phyloP scores from a whole-genome alignment of 2,888 invertebrate genomes.

The Nasonovia ribisnigri region DNA sequence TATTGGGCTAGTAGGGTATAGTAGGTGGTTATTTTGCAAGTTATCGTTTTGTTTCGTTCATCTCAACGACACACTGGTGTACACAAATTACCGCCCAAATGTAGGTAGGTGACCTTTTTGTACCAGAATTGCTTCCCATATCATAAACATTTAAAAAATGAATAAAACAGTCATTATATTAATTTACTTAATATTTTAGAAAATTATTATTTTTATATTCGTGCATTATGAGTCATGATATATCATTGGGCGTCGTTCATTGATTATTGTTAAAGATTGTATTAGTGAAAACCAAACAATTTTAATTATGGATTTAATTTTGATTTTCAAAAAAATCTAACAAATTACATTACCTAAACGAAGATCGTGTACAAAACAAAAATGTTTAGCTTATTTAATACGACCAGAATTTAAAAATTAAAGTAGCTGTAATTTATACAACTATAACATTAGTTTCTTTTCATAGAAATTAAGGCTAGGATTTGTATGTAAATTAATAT shows the following conservation, averaged over 20 bases:
- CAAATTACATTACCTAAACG: neutral
- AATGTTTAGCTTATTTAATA: neutral
- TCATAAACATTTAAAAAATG: neutral
- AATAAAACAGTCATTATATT: neutral
- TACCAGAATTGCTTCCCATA: neutral
- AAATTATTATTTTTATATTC: neutral
- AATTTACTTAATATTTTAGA: neutral
- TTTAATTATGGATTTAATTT: neutral
- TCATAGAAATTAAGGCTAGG: neutral
- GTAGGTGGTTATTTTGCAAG: neutral
- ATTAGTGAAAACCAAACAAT: neutral
- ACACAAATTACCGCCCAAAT: neutral
- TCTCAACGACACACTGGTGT: neutral
- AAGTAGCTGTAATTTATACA: neutral
- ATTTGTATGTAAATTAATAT: neutral
- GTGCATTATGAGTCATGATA: neutral
- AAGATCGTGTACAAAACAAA: neutral
- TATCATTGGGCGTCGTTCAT: neutral
- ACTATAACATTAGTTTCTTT: neutral
- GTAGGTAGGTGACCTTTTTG: neutral
- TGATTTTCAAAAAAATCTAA: neutral
- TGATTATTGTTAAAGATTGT: neutral
- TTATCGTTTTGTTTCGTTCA: neutral
- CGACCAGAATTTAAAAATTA: neutral
- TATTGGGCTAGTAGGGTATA: neutral